phyloP scores from a whole-genome alignment of 2,113 vertebrate genomes.

The Coregonus clupeaformis region DNA sequence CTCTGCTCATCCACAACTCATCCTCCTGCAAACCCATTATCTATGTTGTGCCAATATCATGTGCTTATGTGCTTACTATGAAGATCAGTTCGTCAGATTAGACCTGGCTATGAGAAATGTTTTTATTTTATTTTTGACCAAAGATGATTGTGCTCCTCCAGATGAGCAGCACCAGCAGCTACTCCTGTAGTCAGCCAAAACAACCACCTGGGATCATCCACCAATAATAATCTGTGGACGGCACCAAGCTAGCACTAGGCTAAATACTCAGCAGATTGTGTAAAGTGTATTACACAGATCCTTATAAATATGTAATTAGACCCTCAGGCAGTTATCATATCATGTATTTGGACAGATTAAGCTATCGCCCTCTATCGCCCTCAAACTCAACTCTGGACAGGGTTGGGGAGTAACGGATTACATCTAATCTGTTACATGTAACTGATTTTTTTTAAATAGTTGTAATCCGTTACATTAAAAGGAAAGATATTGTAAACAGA shows the following conservation, averaged over 20 bases:
- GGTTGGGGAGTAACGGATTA: no score
- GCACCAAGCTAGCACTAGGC: not conserved
- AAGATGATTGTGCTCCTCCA: not conserved
- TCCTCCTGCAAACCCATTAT: not conserved
- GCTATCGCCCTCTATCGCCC: not conserved
- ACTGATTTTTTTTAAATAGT: no score
- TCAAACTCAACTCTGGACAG: not conserved
- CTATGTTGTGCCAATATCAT: no score
- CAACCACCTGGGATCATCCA: conserved; percentile 6
- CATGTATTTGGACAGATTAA: conserved; percentile 45
- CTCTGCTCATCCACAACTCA: not conserved
- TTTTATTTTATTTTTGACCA: not conserved
- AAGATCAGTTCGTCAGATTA: not conserved
- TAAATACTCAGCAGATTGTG: conserved; percentile 35
- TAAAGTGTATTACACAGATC: conserved; percentile 37
- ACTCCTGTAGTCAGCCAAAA: conserved; percentile 19
- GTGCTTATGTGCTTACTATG: not conserved
- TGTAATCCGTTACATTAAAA: no score
- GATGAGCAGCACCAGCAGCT: not conserved
- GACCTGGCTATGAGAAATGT: not conserved
- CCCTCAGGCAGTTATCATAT: conserved; percentile 26
- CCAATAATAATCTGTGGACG: conserved; percentile 9
- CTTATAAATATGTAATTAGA: conserved; percentile 42
- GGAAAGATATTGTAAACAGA: no score
- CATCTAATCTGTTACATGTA: no score